Evolutionary conservation across 2,888 invertebrate genomes (phyloP).

Genomic region (Liodrosophila aerea): DNA sequence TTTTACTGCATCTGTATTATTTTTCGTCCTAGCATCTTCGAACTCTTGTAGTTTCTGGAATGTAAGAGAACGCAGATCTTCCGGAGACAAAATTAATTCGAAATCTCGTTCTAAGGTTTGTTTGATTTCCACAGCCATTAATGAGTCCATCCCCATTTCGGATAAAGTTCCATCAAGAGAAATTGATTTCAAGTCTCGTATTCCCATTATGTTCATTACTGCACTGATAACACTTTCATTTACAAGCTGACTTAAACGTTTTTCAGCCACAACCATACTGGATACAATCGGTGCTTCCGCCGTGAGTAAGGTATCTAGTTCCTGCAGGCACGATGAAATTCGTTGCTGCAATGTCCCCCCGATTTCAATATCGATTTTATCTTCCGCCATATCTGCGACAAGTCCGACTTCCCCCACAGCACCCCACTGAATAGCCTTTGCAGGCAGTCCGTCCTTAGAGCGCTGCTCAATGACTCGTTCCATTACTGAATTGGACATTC

Average conservation of each 20-base stretch:
- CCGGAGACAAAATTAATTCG: constrained; percentile 92
- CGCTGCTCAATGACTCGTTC: constrained; percentile 92
- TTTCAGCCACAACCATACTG: constrained; percentile 94
- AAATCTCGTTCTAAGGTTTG: constrained; percentile 95
- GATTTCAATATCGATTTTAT: constrained; percentile 87
- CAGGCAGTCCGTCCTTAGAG: constrained; percentile 87
- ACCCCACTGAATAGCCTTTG: constrained; percentile 95
- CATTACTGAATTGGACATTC: constrained; percentile 94
- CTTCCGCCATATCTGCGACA: constrained; percentile 89
- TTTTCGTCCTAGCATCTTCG: constrained; percentile 68
- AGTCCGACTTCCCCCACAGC: constrained; percentile 94
- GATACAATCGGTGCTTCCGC: constrained; percentile 88
- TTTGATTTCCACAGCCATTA: constrained; percentile 98
- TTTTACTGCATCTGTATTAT: constrained; percentile 73
- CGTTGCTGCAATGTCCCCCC: constrained; percentile 93
- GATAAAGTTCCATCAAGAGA: constrained; percentile 89
- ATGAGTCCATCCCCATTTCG: constrained; percentile 97
- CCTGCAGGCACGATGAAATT: constrained; percentile 90
- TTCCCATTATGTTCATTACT: constrained; percentile 87
- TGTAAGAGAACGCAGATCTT: constrained; percentile 92
- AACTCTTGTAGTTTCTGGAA: constrained; percentile 83
- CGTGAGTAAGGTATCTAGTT: constrained; percentile 89
- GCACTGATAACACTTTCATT: constrained; percentile 88
- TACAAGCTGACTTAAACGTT: constrained; percentile 85
- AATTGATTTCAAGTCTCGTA: constrained; percentile 87